phyloP scores from a whole-genome alignment of 2,113 vertebrate species.

The Echinops telfairi region DNA sequence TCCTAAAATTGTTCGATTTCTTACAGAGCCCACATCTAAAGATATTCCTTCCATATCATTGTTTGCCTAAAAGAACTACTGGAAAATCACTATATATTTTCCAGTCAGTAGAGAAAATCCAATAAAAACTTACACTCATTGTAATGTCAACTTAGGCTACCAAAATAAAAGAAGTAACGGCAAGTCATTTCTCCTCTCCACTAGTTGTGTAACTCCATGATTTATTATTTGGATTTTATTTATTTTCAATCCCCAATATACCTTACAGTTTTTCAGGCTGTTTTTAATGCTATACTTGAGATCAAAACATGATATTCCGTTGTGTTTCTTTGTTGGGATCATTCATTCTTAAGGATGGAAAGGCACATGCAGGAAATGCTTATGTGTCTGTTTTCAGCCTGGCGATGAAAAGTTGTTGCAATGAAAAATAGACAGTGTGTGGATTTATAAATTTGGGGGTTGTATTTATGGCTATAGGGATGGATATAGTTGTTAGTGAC shows the following conservation, averaged over 20 bases:
- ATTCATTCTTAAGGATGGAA: constrained; percentile 41
- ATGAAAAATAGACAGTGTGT: constrained; percentile 78
- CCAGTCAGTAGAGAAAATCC: neutral
- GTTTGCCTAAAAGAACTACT: constrained; percentile 58
- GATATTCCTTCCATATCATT: too few species aligned
- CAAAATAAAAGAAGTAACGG: neutral
- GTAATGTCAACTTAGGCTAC: constrained; percentile 58
- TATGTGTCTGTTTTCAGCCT: constrained; percentile 57
- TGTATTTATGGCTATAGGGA: constrained; percentile 74
- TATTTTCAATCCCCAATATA: neutral
- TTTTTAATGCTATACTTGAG: neutral
- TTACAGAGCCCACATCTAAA: too few species aligned
- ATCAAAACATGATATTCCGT: neutral
- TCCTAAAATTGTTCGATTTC: constrained; percentile 47
- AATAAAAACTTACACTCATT: constrained; percentile 64
- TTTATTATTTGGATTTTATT: neutral
- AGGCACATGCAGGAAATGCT: constrained; percentile 73
- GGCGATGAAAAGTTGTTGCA: constrained; percentile 43
- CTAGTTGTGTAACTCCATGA: too few species aligned
- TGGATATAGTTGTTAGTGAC: constrained; percentile 79
- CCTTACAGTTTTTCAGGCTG: neutral
- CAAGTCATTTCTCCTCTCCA: neutral
- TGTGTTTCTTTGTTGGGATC: constrained; percentile 2
- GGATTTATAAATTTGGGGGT: constrained; percentile 80
- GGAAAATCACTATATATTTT: constrained; percentile 71